Conservation (phyloP, 2,888 invertebrate species). For the Sycophila texana region DNA sequence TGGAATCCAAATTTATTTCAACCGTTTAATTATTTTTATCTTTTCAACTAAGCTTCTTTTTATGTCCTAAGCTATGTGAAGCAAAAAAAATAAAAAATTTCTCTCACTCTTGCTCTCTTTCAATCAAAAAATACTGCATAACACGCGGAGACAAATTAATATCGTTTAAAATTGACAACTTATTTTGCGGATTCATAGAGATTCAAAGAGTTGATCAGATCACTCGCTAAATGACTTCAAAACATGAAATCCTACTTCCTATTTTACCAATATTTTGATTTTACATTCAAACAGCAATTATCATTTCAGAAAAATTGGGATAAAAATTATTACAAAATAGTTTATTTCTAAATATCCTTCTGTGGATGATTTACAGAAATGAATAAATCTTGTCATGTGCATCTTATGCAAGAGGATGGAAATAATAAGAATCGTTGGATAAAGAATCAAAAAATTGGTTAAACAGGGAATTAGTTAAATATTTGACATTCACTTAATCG, state of each 20-base stretch:
- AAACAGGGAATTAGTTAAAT: slow-evolving; percentile 25
- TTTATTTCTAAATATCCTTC: too few relatives aligned
- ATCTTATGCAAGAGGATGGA: too few relatives aligned
- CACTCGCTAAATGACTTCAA: slow-evolving; percentile 10
- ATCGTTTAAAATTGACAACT: slow-evolving; percentile 52
- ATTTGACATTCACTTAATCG: slow-evolving; percentile 35
- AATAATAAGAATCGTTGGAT: background rate
- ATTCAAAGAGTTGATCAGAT: slow-evolving; percentile 59
- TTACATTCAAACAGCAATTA: background rate
- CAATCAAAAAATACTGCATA: slow-evolving; percentile 21
- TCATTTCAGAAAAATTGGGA: slow-evolving; percentile 4
- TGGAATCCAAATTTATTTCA: slow-evolving; percentile 47
- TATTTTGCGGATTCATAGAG: slow-evolving; percentile 63
- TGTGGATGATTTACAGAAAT: too few relatives aligned
- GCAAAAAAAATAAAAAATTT: slow-evolving; percentile 44
- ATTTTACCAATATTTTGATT: slow-evolving; percentile 16
- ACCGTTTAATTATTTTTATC: slow-evolving; percentile 40
- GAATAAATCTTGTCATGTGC: too few relatives aligned
- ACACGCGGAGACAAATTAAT: slow-evolving; percentile 40
- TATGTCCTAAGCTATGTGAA: slow-evolving; percentile 38
- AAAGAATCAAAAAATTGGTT: slow-evolving; percentile 24
- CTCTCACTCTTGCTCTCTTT: slow-evolving; percentile 7
- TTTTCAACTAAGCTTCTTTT: slow-evolving; percentile 30
- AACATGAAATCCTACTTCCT: slow-evolving; percentile 13
- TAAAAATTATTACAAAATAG: slow-evolving; percentile 1